Evolutionary conservation across 2,888 invertebrate species (phyloP), one percentile per base, ranked within the genome.

Genomic region (Geotrupes spiniger): DNA sequence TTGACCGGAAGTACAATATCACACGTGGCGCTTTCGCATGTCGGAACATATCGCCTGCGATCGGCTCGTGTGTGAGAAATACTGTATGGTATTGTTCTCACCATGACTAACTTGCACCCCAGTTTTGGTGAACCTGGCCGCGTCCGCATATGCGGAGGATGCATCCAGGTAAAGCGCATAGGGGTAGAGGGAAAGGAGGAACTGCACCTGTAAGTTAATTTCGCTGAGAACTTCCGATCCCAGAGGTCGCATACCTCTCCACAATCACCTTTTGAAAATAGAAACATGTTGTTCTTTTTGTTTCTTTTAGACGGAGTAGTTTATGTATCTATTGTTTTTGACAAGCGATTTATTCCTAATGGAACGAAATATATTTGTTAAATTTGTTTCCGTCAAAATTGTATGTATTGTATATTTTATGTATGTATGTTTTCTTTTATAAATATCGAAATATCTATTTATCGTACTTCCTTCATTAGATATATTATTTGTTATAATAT

Each of bases 161-260:
- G 36, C 17, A 17, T 10, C 11, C 38, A 38, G 12, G 39, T 26
- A 26, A 39, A 26, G 39, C 25, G 10, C 39, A 29, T 21, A 25
- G 10, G 15, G 40, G 39, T 10, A 25, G 21, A 27, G 16, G 17
- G 42, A 42, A 36, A 37, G 33, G 15, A 33, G 33, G 10, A n/a
- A 33, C 9, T 42, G 47, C 47, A 47, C 47, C 47, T 47, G 47
- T 47, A 47, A 17, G 36, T 26, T 17, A 42, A 40, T 42, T 47
- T 47, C 31, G 47, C 42, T 31, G 42, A 47, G 47, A 47, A 47
- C 47, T 47, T 47, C 47, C 47, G 47, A 37, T 47, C 14, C 14
- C 11, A 11, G 38, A 26, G 27, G 39, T 39, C 39, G 27, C 39
- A 26, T 39, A 25, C 27, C 26, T 26, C n/a, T n/a, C 16, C 16